Conservation (phyloP, 2,113 vertebrate genomes). For the Toxostoma redivivum region DNA sequence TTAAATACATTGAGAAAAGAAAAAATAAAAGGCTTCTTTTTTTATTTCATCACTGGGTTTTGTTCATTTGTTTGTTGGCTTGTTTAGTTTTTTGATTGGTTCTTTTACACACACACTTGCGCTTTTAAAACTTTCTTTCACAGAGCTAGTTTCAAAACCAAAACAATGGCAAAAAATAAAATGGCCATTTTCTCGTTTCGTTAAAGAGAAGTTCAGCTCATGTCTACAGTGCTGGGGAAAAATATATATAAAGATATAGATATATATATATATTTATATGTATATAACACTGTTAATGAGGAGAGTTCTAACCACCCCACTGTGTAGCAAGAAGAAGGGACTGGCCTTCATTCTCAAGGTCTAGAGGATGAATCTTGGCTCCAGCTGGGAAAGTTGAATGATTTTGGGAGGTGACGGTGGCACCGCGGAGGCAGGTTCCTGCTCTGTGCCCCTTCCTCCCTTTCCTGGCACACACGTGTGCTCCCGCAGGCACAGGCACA, state of each 20-base stretch:
- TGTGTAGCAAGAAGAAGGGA: constrained; percentile 64
- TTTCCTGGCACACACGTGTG: background rate
- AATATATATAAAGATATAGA: constrained; percentile 77
- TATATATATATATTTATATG: constrained; percentile 82
- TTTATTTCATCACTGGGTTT: constrained; percentile 20
- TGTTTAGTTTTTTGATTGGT: background rate
- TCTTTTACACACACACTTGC: constrained; percentile 69
- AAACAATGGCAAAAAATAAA: constrained; percentile 69
- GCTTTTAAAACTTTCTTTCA: constrained; percentile 67
- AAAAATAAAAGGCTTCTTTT: constrained; percentile 67
- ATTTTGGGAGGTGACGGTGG: background rate
- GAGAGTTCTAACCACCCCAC: constrained; percentile 76
- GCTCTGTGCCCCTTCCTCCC: background rate
- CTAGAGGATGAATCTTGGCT: constrained; percentile 58
- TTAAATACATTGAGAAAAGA: constrained; percentile 79
- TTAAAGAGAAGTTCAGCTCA: constrained; percentile 76
- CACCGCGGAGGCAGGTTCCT: background rate
- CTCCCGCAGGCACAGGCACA: background rate
- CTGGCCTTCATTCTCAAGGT: constrained; percentile 56
- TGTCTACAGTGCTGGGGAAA: constrained; percentile 77
- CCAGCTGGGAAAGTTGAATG: constrained; percentile 39
- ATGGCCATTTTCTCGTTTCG: constrained; percentile 68
- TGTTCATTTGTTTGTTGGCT: constrained; percentile 10
- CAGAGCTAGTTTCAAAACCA: constrained; percentile 71
- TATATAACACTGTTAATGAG: constrained; percentile 82